Conservation (phyloP, 2,113 vertebrate species). For the Okapia johnstoni region DNA sequence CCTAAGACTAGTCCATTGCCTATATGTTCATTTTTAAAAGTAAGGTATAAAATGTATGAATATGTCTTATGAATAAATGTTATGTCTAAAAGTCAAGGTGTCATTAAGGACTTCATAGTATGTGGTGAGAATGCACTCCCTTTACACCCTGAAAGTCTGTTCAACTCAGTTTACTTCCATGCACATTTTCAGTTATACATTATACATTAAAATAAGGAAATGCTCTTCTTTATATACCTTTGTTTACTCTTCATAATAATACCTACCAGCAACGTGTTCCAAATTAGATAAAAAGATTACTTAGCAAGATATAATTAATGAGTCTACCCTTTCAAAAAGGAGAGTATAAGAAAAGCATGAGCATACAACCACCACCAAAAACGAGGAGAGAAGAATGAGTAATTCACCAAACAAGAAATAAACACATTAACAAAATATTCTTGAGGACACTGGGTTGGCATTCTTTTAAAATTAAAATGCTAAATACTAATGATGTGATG, state of each 20-base stretch:
- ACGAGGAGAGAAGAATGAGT: neutral
- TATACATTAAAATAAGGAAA: neutral
- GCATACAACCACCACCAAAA: neutral
- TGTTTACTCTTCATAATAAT: constrained; percentile 1
- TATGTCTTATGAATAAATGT: neutral
- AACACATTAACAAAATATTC: neutral
- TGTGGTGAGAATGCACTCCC: neutral
- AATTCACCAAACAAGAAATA: constrained; percentile 19
- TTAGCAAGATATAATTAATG: neutral
- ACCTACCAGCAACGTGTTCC: neutral
- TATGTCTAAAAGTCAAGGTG: neutral
- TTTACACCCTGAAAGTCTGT: neutral
- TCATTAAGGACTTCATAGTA: neutral
- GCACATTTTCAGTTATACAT: neutral
- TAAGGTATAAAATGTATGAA: constrained; percentile 9
- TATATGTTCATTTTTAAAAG: neutral
- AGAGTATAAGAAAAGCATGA: neutral
- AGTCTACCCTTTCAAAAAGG: neutral
- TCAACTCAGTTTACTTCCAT: neutral
- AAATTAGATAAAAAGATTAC: neutral
- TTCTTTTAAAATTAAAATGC: neutral
- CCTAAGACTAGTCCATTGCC: neutral
- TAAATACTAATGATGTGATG: neutral
- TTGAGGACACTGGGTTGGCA: neutral
- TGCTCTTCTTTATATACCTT: neutral